Percentiles rank a stretch among this genome's conserved stretches.
phyloP scores from a whole-genome alignment of 2,797 vertebrate genomes.

The Spea hammondii region DNA sequence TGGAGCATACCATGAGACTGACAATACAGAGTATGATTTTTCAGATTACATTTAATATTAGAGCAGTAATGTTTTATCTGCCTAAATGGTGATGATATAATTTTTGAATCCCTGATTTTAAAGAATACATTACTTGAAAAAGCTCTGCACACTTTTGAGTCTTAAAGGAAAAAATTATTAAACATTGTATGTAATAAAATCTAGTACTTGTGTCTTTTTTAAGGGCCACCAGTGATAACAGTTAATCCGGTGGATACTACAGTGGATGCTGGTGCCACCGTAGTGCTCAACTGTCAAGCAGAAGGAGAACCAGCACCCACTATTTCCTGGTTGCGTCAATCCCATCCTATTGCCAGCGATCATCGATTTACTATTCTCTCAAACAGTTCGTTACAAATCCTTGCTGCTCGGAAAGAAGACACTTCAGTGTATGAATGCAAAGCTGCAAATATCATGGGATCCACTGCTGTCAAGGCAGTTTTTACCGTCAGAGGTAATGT shows the following conservation, averaged over 20 bases:
- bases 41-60: neutral
- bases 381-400: slow-evolving; percentile 80
- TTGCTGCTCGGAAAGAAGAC: slow-evolving; percentile 80
- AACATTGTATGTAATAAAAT: too few species aligned
- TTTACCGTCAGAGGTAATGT: slow-evolving; percentile 82
- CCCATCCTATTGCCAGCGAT: slow-evolving; percentile 66
- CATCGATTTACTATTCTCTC: slow-evolving; percentile 71
- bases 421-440: slow-evolving; percentile 89
- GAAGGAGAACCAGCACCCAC: slow-evolving; percentile 80
- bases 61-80: neutral
- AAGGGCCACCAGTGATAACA: slow-evolving; percentile 81
- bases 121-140: too few species aligned
- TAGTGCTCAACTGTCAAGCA: slow-evolving; percentile 85
- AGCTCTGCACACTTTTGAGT: too few species aligned
- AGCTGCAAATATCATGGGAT: slow-evolving; percentile 88
- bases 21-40: slow-evolving; percentile 84
- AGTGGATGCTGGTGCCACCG: slow-evolving; percentile 76
- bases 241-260: slow-evolving; percentile 78
- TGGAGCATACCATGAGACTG: slow-evolving; percentile 83
- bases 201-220: neutral
- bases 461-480: slow-evolving; percentile 73
- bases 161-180: too few species aligned
- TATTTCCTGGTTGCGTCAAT: slow-evolving; percentile 82
- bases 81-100: too few species aligned
- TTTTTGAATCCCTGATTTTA: too few species aligned